Base-by-base conservation (phyloP, 2,888 invertebrate genomes). In the Drosophila acutilabella region DNA sequence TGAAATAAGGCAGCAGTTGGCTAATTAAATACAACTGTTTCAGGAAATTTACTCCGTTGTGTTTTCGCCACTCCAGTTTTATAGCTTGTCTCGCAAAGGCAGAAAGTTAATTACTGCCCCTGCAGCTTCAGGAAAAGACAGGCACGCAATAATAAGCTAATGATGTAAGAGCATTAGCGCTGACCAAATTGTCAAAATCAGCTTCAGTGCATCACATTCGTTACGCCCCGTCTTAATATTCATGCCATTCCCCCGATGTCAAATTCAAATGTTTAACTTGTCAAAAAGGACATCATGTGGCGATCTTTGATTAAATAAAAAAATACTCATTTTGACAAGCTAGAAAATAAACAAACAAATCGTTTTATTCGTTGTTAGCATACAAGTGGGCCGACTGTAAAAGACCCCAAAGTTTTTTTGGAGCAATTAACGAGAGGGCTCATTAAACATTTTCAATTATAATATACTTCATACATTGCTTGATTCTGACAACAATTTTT, bases 301-400 rank as follows among this genome's bases (percentile, higher is more conserved):
- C 79, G 89, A 70, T 88, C 88, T 88, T 66, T 89, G 87, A 88
- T 88, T 89, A 85, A 79, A 81, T 88, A 82, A 80, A 86, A 86
- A 89, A 88, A 88, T 13, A 76, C 87, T 57, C 59, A 69, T 64
- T 78, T 68, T 58, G 45, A 64, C 52, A 59, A 64, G 45, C 53
- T 3, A 13, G 13, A 13, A 36, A 36, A 36, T 30, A 30, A 30
- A 30, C 8, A 30, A 30, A 30, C 0, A 23, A 23, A 23, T 6
- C 23, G 6, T 20, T 20, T 20, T 23, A 23, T 6, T 23, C 23
- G 23, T 23, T 23, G 6, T 23, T 23, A 23, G 6, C 5, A 23
- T 23, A 6, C 23, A 23, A 23, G 7, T 2, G 2, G 30, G 30
- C 30, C 26, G 30, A 30, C 30, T 6, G 7, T 30, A 8, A 30